Percentiles rank a stretch among this genome's conserved stretches.
These are phyloP conservation scores for Sialis lutaria DNA, from an alignment of 2,888 invertebrate genomes.

Conservation along the genomic window DNA sequence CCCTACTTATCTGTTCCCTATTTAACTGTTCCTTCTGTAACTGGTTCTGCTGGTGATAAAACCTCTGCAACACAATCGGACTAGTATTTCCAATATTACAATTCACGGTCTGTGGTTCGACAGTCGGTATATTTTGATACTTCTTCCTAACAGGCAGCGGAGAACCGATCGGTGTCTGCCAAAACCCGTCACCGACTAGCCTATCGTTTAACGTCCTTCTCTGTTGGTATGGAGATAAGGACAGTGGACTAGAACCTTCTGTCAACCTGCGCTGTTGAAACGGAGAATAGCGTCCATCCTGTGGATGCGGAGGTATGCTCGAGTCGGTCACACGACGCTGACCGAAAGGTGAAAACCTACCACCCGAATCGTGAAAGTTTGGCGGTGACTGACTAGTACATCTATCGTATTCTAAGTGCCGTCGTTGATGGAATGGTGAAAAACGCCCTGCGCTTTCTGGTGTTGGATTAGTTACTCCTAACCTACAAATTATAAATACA, in stretches of 20 bases:
- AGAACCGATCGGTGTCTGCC: conserved; percentile 23
- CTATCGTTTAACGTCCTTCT: conserved; percentile 10
- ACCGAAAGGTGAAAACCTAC: conserved; percentile 4
- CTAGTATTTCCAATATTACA: conserved; percentile 49
- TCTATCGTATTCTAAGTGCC: conserved; percentile 1
- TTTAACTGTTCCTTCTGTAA: conserved; percentile 42
- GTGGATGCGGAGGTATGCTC: conserved; percentile 3
- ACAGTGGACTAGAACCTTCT: conserved; percentile 7
- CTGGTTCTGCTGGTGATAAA: conserved; percentile 63
- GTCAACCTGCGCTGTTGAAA: conserved; percentile 9
- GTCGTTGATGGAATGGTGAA: conserved; percentile 6
- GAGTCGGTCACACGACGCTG: conserved; percentile 11
- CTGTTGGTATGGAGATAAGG: conserved; percentile 14
- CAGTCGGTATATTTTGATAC: conserved; percentile 11
- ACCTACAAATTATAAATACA: no score
- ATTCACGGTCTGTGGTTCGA: conserved; percentile 11
- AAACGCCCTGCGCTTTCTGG: conserved; percentile 12
- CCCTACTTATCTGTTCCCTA: conserved; percentile 21
- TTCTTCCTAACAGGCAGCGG: conserved; percentile 24
- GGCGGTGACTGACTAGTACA: conserved; percentile 1
- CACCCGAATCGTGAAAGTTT: conserved; percentile 5
- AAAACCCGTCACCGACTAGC: conserved; percentile 14
- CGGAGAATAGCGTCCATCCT: conserved; percentile 9
- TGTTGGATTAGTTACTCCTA: conserved; percentile 10
- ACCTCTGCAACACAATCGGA: conserved; percentile 60